Evolutionary conservation across 2,888 invertebrate species (phyloP), one percentile per base, ranked within the genome.

Genomic region (Pterobdella sp.): DNA sequence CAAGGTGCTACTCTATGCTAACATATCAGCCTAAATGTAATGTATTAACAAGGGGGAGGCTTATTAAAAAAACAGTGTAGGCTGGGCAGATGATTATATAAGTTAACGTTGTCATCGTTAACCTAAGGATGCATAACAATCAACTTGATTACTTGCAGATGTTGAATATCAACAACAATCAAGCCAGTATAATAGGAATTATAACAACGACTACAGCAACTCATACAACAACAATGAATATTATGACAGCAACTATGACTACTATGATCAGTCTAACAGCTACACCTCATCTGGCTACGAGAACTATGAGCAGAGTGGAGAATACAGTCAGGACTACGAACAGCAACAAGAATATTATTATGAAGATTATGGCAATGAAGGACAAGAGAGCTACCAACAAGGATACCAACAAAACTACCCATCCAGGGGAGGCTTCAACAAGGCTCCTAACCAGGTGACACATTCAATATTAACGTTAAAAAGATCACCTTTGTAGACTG

Each of bases 161-260:
- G n/a, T n/a, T n/a, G n/a, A n/a, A n/a, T n/a, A n/a, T n/a, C n/a
- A n/a, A n/a, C n/a, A n/a, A n/a, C n/a, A n/a, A n/a, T n/a, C n/a
- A n/a, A n/a, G n/a, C n/a, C n/a, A n/a, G n/a, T n/a, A n/a, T 64
- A n/a, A 64, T 26, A 4, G 26, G 2, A 42, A 37, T 42, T 7
- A 26, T 7, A 36, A 36, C 7, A 22, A 34, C 26, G 29, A 63
- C 34, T 29, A 63, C n/a, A 34, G 63, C 26, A n/a, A 60, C 26
- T 63, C 56, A 34, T 49, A 71, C 32, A 34, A 60, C 32, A 32
- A 63, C 35, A 36, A 18, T 26, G 29, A 56, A 60, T 60, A 1
- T 35, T 52, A 63, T 63, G n/a, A 71, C 36, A n/a, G 63, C 35
- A 18, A 29, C 65, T 31, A 35, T 3, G 65, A 65, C 35, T 31